Base-by-base conservation (phyloP, 2,797 vertebrate species). In the Rhinoraja longicauda region DNA sequence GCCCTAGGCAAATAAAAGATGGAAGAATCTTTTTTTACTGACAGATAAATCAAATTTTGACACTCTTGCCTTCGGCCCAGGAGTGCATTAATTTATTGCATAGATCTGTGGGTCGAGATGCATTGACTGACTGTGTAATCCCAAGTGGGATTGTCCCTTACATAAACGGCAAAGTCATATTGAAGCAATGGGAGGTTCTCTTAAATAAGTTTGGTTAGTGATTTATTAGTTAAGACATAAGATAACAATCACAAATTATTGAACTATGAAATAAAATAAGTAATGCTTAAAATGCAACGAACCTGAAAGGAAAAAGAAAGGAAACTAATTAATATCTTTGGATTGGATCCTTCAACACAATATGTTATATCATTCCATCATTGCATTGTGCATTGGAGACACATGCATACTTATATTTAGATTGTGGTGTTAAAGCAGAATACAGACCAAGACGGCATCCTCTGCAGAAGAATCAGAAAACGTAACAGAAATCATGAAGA, bases 61-160 rank as follows among this genome's bases (percentile, higher is more conserved):
- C 19, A 53, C 4, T 57, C 21, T 72, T 53, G 12, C 21, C 36
- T 53, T 29, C 88, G 32, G 70, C 90, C 32, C 64, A 45, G 39
- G 70, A 29, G 90, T 15, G 24, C 29, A 91, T 26, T 72, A 91
- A 72, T 75, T 91, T 91, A 72, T 53, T 72, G 90, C 70, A 73
- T 12, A 73, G 36, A 91, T 73, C 19, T 53, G 10, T 73, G 45
- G 45, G 32, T 45, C 39, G 2, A 73, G 73, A 7, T 72, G 90
- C 32, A 39, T 45, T 0, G 21, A 53, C 32, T 45, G 67, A 29
- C 70, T 53, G 90, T 26, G 21, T 73, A 53, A 91, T 75, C 39
- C 39, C 67, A 91, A 91, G 73, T 29, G 90, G 70, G 29, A 24
- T 70, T 53, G 13, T 91, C 45, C 36, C 90, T 26, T 29, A 53